Conservation (phyloP, 92 coral and sea anemone species). For the Zoanthus gigantus region DNA sequence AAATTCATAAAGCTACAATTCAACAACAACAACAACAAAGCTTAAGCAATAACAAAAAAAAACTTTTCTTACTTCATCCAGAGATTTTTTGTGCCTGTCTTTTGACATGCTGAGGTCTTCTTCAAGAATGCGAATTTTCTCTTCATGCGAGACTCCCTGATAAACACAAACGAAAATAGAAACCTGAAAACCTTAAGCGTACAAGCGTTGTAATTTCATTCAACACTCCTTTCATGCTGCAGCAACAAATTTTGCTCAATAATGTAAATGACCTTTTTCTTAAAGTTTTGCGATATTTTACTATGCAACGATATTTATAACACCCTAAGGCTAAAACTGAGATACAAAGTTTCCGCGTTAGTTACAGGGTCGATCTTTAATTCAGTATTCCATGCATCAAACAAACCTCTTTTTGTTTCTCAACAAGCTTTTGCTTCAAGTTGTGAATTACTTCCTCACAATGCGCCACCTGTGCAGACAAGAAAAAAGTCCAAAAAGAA, state of each 20-base stretch:
- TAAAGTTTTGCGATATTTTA: too few species aligned
- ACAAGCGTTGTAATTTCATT: neutral
- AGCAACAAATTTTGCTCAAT: too few species aligned
- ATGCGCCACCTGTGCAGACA: conserved; percentile 80
- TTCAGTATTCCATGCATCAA: neutral
- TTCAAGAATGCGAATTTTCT: conserved; percentile 75
- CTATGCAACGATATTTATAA: too few species aligned
- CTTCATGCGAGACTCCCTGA: conserved; percentile 81
- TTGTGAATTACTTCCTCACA: conserved; percentile 93
- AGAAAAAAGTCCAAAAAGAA: neutral
- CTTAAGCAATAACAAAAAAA: neutral
- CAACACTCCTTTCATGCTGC: neutral
- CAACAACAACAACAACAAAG: neutral
- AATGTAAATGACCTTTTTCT: too few species aligned
- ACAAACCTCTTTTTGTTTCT: conserved; percentile 91
- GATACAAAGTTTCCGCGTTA: too few species aligned
- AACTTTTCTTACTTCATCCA: conserved; percentile 73
- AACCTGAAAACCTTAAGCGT: neutral
- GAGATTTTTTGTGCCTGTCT: conserved; percentile 79
- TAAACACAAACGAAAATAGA: neutral
- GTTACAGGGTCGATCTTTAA: neutral
- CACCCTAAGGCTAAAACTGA: too few species aligned
- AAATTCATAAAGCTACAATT: neutral
- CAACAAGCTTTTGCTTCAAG: conserved; percentile 90
- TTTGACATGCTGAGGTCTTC: conserved; percentile 77